phyloP scores from a whole-genome alignment of 2,797 vertebrate species.

The Astyanax mexicanus region DNA sequence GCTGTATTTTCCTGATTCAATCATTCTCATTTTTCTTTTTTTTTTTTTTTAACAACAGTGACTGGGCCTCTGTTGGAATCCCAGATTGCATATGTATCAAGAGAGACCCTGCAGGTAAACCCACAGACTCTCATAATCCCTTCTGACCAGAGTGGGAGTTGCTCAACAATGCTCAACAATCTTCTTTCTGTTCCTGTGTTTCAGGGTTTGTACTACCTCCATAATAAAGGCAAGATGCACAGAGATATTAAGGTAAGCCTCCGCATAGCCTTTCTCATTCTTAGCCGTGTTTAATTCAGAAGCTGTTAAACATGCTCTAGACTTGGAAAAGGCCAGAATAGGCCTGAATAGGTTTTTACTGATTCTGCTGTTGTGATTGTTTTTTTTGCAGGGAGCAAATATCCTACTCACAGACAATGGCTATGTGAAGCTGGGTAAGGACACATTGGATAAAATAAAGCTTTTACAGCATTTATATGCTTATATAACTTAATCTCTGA shows the following conservation, averaged over 20 bases:
- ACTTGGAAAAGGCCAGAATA: too few species aligned
- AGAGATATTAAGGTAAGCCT: conserved; percentile 84
- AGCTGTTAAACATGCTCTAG: background rate
- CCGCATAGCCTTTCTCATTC: background rate
- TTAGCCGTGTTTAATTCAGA: background rate
- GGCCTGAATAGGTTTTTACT: background rate
- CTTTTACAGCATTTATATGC: too few species aligned
- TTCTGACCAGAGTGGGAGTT: background rate
- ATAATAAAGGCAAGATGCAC: conserved; percentile 91
- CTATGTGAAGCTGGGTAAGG: conserved; percentile 87
- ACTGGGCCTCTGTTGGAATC: conserved; percentile 86
- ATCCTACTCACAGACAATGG: conserved; percentile 89
- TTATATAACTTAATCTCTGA: background rate
- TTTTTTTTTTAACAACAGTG: conserved; percentile 64
- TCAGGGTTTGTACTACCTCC: conserved; percentile 87
- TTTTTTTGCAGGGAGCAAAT: conserved; percentile 81
- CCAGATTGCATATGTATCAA: conserved; percentile 88
- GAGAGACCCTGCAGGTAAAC: conserved; percentile 88
- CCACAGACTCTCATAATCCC: background rate
- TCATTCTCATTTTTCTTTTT: background rate
- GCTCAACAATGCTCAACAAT: background rate
- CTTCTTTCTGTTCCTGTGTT: background rate
- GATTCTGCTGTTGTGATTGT: background rate
- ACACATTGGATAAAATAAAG: too few species aligned
- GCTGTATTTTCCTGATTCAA: too few species aligned